These are phyloP conservation scores for Eulemur rufifrons DNA, from an alignment of 2,113 vertebrate genomes.

Conservation along the genomic window DNA sequence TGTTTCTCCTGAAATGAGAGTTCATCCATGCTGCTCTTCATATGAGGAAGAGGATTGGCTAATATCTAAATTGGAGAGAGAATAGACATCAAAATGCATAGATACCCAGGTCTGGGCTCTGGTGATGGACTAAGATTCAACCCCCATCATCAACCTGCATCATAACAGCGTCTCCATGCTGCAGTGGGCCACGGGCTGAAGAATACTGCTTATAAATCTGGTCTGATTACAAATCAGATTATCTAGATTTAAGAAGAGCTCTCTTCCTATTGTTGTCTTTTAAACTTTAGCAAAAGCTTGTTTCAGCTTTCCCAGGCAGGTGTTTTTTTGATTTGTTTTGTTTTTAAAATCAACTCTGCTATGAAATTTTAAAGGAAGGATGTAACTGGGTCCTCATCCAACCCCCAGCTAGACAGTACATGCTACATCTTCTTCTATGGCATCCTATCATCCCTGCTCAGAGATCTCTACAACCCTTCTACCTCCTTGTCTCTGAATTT, in stretches of 20 bases:
- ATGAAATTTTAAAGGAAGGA: not conserved
- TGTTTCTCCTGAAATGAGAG: not conserved
- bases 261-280: not conserved
- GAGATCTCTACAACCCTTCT: not conserved
- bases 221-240: not conserved
- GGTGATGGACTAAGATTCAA: not conserved
- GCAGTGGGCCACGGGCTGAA: not conserved
- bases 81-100: not conserved
- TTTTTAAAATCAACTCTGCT: not conserved
- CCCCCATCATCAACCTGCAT: fast-evolving
- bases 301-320: not conserved
- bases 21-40: not conserved
- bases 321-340: not conserved
- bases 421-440: too few relatives aligned
- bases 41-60: not conserved
- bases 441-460: not conserved
- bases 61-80: not conserved
- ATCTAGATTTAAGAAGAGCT: not conserved
- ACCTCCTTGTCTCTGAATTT: not conserved
- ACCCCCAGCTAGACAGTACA: too few relatives aligned
- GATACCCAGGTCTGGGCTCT: not conserved
- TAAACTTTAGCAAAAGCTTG: not conserved
- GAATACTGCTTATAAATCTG: not conserved
- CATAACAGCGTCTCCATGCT: not conserved
- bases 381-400: not conserved